These are phyloP conservation scores for Athripsodes cinereus DNA, from an alignment of 2,888 invertebrate species.

Conservation along the genomic window DNA sequence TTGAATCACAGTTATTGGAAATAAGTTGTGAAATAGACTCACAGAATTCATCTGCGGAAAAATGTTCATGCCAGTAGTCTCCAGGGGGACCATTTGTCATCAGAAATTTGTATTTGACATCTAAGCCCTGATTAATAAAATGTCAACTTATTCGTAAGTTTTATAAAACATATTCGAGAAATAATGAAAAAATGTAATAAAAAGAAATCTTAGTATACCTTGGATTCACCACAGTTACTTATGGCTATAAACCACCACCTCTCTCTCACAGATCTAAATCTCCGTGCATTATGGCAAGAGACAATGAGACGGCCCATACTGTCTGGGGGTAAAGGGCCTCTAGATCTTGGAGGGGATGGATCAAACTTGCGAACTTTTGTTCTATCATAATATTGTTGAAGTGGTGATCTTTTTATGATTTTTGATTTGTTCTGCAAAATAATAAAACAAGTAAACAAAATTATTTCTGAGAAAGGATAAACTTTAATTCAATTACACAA, in stretches of 20 bases:
- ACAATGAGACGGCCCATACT: constrained; percentile 37
- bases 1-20: too few species aligned
- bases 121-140: constrained; percentile 55
- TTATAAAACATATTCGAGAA: neutral
- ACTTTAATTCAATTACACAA: neutral
- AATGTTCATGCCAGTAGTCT: constrained; percentile 82
- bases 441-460: neutral
- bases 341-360: constrained; percentile 31
- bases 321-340: constrained; percentile 18
- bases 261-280: constrained; percentile 75
- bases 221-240: constrained; percentile 67
- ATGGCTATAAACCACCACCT: constrained; percentile 94
- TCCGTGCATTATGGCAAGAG: constrained; percentile 59
- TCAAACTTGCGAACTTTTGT: constrained; percentile 19
- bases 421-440: neutral
- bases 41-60: constrained; percentile 95
- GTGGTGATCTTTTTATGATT: constrained; percentile 10
- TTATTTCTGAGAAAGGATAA: neutral
- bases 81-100: constrained; percentile 84
- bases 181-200: too few species aligned
- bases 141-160: too few species aligned
- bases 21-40: constrained; percentile 39
- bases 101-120: constrained; percentile 70
- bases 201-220: too few species aligned
- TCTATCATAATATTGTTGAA: constrained; percentile 11